phyloP scores from a whole-genome alignment of 2,888 invertebrate genomes.

The Hemicrepidius hirtus region DNA sequence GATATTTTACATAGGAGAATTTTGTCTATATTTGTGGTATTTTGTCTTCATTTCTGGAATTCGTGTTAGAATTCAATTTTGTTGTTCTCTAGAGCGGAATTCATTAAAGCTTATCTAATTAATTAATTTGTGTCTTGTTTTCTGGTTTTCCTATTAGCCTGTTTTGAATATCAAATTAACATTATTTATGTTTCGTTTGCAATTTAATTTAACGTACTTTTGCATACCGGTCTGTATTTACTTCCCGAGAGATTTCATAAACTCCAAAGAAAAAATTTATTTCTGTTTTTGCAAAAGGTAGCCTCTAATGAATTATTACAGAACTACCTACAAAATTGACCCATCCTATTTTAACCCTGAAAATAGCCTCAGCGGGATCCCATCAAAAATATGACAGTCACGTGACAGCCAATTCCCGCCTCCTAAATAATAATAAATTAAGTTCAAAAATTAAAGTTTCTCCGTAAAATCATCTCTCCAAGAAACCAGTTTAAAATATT shows the following conservation, averaged over 20 bases:
- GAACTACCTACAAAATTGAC: slow-evolving; percentile 27
- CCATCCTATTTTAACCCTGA: slow-evolving; percentile 33
- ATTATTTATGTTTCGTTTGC: slow-evolving; percentile 5
- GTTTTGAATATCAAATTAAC: slow-evolving; percentile 20
- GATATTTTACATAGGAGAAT: slow-evolving; percentile 59
- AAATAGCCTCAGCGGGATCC: slow-evolving; percentile 46
- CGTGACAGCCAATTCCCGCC: slow-evolving; percentile 49
- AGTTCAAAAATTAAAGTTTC: not conserved
- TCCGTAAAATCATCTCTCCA: too few relatives aligned
- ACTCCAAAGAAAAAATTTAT: too few relatives aligned
- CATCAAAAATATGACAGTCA: slow-evolving; percentile 46
- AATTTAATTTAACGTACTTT: slow-evolving; percentile 5
- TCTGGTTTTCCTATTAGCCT: slow-evolving; percentile 30
- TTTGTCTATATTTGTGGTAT: slow-evolving; percentile 59
- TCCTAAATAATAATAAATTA: slow-evolving; percentile 26
- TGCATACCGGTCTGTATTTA: not conserved
- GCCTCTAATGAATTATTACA: not conserved
- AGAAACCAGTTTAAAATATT: too few relatives aligned
- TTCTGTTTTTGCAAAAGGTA: not conserved
- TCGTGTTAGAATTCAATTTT: slow-evolving; percentile 52
- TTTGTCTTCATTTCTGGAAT: slow-evolving; percentile 61
- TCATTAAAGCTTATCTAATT: slow-evolving; percentile 26
- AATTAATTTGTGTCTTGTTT: slow-evolving; percentile 34
- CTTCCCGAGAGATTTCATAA: too few relatives aligned
- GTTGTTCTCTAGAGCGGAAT: slow-evolving; percentile 28